Evolutionary conservation across 2,888 invertebrate species (phyloP).

Genomic region (Antheraea assamensis): DNA sequence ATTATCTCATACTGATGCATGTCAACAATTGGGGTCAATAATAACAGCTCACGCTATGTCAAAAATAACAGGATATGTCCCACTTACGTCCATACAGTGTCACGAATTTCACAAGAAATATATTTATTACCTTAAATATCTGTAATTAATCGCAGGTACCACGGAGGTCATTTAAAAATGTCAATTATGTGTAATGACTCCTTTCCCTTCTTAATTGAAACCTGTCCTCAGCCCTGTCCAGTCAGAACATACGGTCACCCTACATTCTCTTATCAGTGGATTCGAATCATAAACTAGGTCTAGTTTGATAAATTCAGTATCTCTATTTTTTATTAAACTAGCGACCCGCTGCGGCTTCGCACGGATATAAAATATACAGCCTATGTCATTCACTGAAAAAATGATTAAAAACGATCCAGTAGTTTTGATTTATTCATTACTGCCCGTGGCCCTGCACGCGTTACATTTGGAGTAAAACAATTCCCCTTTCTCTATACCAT

Average conservation of each 20-base stretch:
- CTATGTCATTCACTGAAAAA: too few relatives aligned
- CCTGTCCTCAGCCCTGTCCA: conserved; percentile 10
- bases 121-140: conserved; percentile 1
- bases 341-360: too few relatives aligned
- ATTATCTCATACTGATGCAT: neutral
- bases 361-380: too few relatives aligned
- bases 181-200: conserved; percentile 16
- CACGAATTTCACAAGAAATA: neutral
- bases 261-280: conserved; percentile 29
- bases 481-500: too few relatives aligned
- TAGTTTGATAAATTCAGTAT: too few relatives aligned
- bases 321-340: too few relatives aligned
- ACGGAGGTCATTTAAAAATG: conserved; percentile 14
- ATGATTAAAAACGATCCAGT: too few relatives aligned
- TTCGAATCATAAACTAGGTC: conserved; percentile 34
- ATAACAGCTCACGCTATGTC: neutral
- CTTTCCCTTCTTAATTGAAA: conserved; percentile 14
- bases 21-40: neutral
- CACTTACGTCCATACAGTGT: neutral
- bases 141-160: conserved; percentile 4
- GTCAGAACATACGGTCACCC: conserved; percentile 15
- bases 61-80: neutral
- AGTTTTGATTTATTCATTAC: too few relatives aligned
- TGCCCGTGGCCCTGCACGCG: too few relatives aligned
- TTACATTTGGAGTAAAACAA: too few relatives aligned